Evolutionary conservation across 2,113 vertebrate genomes (phyloP).

Genomic region (Anthoscopus minutus): DNA sequence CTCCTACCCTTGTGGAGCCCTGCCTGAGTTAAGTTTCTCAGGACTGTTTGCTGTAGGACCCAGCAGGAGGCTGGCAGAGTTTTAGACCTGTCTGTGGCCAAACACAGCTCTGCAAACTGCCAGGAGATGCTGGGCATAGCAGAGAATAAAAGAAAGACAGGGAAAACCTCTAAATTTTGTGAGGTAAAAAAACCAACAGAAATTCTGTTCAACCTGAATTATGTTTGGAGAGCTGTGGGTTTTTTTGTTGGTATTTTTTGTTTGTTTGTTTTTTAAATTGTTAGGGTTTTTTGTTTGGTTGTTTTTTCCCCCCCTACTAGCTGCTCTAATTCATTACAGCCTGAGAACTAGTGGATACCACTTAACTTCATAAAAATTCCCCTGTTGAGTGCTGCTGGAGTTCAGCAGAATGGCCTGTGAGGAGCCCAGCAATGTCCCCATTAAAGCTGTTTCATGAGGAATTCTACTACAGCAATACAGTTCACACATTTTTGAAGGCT

Average conservation of each 20-base stretch:
- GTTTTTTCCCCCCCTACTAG: no score
- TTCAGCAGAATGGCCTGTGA: not conserved
- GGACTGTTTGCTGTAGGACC: not conserved
- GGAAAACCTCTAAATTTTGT: not conserved
- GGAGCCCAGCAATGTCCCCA: not conserved
- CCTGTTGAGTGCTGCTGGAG: not conserved
- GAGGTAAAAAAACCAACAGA: not conserved
- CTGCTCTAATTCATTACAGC: not conserved
- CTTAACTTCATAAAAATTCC: not conserved
- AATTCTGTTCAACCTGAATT: not conserved
- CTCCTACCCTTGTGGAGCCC: not conserved
- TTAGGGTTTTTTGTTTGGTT: not conserved
- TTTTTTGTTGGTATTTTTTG: no score
- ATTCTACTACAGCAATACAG: not conserved
- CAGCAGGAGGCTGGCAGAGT: not conserved
- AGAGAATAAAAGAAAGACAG: not conserved
- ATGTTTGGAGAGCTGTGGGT: not conserved
- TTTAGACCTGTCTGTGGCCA: not conserved
- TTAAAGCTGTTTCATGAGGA: not conserved
- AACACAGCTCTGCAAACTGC: not conserved
- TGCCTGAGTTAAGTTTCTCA: not conserved
- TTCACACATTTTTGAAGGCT: not conserved
- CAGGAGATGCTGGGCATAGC: not conserved
- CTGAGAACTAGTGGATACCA: not conserved
- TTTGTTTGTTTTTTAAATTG: not conserved